Conservation (phyloP, 1,140 invertebrate species). For the Caerostris darwini region DNA sequence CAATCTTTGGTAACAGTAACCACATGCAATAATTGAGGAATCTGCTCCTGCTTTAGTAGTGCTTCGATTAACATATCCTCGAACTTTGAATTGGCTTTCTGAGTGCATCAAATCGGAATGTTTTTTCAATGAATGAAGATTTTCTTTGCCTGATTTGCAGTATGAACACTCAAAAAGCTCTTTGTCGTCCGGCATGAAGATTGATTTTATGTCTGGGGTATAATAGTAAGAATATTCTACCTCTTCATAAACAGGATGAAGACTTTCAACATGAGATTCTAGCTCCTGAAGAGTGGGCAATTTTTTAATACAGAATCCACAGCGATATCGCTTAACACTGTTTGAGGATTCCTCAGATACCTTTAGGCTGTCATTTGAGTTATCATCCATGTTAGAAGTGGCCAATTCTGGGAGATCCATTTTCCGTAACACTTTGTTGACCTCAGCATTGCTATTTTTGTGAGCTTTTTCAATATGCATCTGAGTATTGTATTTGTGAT, state of each 20-base stretch:
- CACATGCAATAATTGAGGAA: conserved; percentile 23
- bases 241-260: conserved; percentile 49
- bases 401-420: background rate
- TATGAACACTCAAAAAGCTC: conserved; percentile 68
- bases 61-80: background rate
- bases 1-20: conserved; percentile 55
- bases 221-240: conserved; percentile 52
- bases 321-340: conserved; percentile 28
- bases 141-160: conserved; percentile 63
- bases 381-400: conserved; percentile 19
- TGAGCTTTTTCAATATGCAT: conserved; percentile 5
- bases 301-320: conserved; percentile 63
- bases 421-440: background rate
- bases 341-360: background rate
- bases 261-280: conserved; percentile 33
- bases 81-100: conserved; percentile 51
- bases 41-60: too few relatives aligned
- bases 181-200: background rate
- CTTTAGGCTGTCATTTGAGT: conserved; percentile 48
- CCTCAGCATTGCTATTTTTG: background rate
- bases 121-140: conserved; percentile 18
- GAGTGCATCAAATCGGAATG: conserved; percentile 64
- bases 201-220: conserved; percentile 21
- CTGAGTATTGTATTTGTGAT: conserved; percentile 2
- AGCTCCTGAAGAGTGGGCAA: conserved; percentile 20